Evolutionary conservation across 2,113 vertebrate species (phyloP).

Genomic region (Muscicapa adusta): DNA sequence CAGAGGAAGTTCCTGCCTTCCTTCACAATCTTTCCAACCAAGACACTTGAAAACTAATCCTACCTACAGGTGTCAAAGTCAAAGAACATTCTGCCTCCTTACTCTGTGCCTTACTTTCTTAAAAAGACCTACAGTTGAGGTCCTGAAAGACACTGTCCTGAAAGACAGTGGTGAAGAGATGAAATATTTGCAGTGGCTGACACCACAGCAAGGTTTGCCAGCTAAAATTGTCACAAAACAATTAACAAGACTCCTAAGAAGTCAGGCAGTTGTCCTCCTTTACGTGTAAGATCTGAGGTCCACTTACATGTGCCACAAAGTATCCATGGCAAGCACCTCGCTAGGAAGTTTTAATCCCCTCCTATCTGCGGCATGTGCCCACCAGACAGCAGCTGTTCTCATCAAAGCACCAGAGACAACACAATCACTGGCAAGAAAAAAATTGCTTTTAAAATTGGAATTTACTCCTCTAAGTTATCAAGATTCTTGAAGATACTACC

Average conservation of each 20-base stretch:
- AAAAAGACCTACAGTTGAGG: neutral
- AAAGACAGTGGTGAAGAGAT: neutral
- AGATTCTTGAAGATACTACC: neutral
- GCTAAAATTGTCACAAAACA: neutral
- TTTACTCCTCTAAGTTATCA: neutral
- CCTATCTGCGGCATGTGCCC: neutral
- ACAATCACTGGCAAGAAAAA: neutral
- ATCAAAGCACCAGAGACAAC: neutral
- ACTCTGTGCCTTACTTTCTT: neutral
- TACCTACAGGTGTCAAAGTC: neutral
- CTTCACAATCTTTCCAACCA: neutral
- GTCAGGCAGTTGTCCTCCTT: neutral
- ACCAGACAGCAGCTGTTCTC: neutral
- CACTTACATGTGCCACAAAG: neutral
- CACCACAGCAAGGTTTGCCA: neutral
- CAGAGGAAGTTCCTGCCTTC: accelerated
- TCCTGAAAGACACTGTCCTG: neutral
- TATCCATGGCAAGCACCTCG: neutral
- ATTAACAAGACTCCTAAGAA: neutral
- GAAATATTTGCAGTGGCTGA: neutral
- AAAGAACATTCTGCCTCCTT: neutral
- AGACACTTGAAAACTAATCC: neutral
- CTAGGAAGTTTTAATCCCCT: neutral
- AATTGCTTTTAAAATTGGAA: neutral
- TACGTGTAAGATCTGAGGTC: neutral